Percentiles rank a stretch among this genome's conserved stretches.
Conservation (phyloP, 2,113 vertebrate species). For the Capreolus pygargus region DNA sequence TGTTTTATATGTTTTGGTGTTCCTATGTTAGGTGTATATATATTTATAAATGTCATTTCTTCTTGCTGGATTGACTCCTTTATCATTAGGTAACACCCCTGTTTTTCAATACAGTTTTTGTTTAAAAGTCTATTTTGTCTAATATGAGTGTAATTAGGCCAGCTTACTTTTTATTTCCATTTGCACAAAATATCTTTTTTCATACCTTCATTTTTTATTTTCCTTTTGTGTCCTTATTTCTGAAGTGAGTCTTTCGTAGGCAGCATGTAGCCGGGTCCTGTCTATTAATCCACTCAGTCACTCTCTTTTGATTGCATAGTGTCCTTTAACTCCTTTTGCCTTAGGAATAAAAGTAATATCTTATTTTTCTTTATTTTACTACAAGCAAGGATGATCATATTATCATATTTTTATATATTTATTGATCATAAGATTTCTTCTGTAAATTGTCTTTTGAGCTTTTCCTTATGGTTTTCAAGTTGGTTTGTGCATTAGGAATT, state of each 20-base stretch:
- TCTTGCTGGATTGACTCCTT: not conserved
- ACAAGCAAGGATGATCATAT: not conserved
- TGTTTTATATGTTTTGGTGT: not conserved
- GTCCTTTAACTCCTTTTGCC: not conserved
- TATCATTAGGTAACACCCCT: not conserved
- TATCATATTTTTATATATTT: not conserved
- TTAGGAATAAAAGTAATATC: not conserved
- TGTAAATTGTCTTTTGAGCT: not conserved
- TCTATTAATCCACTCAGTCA: not conserved
- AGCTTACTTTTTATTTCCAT: not conserved
- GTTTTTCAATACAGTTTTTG: not conserved
- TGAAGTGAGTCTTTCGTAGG: not conserved
- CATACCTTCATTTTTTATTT: not conserved
- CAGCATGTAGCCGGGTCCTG: not conserved
- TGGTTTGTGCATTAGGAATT: not conserved
- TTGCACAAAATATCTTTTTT: not conserved
- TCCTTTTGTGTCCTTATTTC: not conserved
- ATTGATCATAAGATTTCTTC: not conserved
- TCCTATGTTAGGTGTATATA: not conserved
- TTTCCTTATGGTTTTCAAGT: not conserved
- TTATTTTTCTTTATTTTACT: conserved; percentile 18
- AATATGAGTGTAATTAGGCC: not conserved
- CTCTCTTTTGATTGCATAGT: not conserved
- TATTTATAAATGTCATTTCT: not conserved
- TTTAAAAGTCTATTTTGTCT: not conserved